A percentile compares a stretch with the other conserved stretches of the same genome.
Conservation (phyloP, 2,797 vertebrate species). For the Rousettus madagascariensis region DNA sequence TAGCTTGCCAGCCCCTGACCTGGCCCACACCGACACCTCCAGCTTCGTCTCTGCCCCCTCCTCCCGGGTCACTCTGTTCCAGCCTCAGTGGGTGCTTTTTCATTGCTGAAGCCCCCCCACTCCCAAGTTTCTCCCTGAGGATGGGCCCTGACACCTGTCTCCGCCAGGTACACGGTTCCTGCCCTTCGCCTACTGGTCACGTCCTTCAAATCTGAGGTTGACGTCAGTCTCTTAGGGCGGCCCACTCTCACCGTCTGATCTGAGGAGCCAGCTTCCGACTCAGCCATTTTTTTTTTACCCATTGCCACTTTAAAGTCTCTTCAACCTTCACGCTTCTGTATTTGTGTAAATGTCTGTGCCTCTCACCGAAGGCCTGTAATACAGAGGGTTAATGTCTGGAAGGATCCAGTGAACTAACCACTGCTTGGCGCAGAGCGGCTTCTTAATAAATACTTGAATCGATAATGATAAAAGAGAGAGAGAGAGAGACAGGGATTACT, state of each 20-base stretch:
- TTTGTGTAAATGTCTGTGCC: not conserved
- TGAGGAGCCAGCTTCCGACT: not conserved
- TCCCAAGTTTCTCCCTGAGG: too few relatives aligned
- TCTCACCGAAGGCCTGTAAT: not conserved
- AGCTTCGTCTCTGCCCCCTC: rapidly evolving
- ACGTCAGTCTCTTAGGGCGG: not conserved
- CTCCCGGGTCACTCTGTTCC: not conserved
- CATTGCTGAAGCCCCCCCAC: not conserved
- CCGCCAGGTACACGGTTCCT: too few relatives aligned
- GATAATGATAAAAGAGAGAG: not conserved
- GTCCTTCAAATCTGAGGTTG: not conserved
- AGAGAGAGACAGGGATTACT: not conserved
- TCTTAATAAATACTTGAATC: not conserved
- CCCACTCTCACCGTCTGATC: rapidly evolving
- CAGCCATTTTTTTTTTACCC: not conserved
- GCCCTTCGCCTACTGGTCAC: not conserved
- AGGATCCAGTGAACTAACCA: not conserved
- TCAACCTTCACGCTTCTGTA: rapidly evolving
- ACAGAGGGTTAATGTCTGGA: not conserved
- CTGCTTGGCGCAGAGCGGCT: too few relatives aligned
- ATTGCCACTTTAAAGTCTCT: rapidly evolving
- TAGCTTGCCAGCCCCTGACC: not conserved
- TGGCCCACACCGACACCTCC: rapidly evolving
- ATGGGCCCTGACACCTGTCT: not conserved
- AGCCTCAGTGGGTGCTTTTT: not conserved